Conservation (phyloP, 2,797 vertebrate species). For the Falco peregrinus region DNA sequence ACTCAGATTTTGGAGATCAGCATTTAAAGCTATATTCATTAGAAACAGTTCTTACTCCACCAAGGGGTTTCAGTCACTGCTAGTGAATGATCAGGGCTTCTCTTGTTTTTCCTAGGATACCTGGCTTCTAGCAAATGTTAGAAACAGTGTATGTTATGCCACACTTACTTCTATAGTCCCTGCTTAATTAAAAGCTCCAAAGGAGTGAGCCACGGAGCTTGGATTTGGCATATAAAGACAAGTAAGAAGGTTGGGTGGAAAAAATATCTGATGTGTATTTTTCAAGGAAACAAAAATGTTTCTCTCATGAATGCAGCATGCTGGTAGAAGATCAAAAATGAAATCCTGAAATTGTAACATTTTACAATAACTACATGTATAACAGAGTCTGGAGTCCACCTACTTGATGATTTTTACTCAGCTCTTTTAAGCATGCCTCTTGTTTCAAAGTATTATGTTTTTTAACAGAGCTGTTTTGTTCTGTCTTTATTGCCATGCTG, state of each 20-base stretch:
- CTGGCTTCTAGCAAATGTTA: not conserved
- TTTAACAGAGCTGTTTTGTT: conserved; percentile 96
- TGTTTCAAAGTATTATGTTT: conserved; percentile 73
- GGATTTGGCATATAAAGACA: not conserved
- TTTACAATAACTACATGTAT: not conserved
- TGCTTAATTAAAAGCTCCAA: not conserved
- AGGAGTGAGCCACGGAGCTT: not conserved
- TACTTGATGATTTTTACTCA: conserved; percentile 50
- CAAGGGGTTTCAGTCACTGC: accelerated
- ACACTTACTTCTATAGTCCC: not conserved
- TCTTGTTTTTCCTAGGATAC: not conserved
- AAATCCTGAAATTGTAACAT: not conserved
- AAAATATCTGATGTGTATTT: not conserved
- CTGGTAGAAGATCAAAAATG: conserved; percentile 11
- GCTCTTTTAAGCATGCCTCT: conserved; percentile 71
- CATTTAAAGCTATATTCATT: not conserved
- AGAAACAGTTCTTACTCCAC: not conserved
- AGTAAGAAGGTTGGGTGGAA: not conserved
- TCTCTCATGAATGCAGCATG: not conserved
- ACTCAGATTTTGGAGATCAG: not conserved
- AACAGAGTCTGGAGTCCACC: conserved; percentile 1
- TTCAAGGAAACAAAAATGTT: not conserved
- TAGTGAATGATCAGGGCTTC: not conserved
- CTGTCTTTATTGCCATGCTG: conserved; percentile 94
- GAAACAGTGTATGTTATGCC: not conserved